Evolutionary conservation across 2,797 vertebrate species (phyloP).

Genomic region (Enteromius thamalakanensis): DNA sequence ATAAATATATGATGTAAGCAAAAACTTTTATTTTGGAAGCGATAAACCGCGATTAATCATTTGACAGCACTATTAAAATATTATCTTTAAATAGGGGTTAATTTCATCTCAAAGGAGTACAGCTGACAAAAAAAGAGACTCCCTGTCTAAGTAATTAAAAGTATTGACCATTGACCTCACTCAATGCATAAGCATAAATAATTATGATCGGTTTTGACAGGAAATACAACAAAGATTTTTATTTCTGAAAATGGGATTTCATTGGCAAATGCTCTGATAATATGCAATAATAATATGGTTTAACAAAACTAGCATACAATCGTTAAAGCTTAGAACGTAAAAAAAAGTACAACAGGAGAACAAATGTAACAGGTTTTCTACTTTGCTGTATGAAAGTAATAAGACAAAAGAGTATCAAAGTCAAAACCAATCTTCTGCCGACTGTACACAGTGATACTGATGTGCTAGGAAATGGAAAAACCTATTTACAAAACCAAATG

Average conservation of each 20-base stretch:
- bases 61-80: neutral
- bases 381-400: slow-evolving; percentile 10
- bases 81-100: neutral
- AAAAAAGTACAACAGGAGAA: slow-evolving; percentile 15
- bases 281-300: slow-evolving; percentile 26
- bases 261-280: slow-evolving; percentile 28
- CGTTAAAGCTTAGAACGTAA: slow-evolving; percentile 12
- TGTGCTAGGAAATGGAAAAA: slow-evolving; percentile 16
- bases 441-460: slow-evolving; percentile 39
- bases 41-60: no score
- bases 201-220: slow-evolving; percentile 26
- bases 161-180: neutral
- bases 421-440: slow-evolving; percentile 11
- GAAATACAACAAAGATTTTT: slow-evolving; percentile 44
- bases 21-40: no score
- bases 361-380: slow-evolving; percentile 16
- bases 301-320: slow-evolving; percentile 28
- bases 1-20: no score
- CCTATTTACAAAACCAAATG: slow-evolving; percentile 49
- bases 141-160: neutral
- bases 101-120: neutral
- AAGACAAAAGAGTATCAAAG: slow-evolving; percentile 22
- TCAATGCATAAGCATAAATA: neutral
- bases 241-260: slow-evolving; percentile 37
- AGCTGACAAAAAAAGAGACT: neutral